Evolutionary conservation across 2,113 vertebrate species (phyloP).

Genomic region (Propithecus coquereli): DNA sequence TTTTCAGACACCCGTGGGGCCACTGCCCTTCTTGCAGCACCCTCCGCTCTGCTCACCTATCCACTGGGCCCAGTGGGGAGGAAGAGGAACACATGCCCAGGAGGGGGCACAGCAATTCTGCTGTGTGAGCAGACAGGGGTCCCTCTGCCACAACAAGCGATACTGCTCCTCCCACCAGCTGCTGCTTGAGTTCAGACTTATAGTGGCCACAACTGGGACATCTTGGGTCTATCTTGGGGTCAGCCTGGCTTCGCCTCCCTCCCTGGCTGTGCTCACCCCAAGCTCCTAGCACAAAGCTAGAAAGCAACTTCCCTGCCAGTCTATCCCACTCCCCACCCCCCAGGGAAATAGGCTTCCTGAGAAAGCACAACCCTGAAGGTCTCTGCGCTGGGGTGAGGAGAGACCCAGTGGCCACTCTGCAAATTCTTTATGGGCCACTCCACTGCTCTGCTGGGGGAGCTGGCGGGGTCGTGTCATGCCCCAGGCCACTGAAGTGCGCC

Average conservation of each 20-base stretch:
- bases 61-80: neutral
- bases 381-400: neutral
- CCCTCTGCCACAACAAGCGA: neutral
- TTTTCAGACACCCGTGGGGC: neutral
- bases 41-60: neutral
- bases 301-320: neutral
- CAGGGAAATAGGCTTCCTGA: slow-evolving; percentile 45
- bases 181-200: neutral
- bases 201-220: neutral
- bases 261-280: neutral
- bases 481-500: slow-evolving; percentile 7
- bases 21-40: neutral
- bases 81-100: neutral
- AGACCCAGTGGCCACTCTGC: neutral
- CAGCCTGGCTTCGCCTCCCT: neutral
- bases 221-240: neutral
- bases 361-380: slow-evolving; percentile 27
- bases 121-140: neutral
- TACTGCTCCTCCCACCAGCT: neutral
- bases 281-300: neutral
- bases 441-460: neutral
- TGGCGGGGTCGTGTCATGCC: neutral
- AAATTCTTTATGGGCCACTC: neutral
- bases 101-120: neutral
- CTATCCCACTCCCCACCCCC: neutral